Evolutionary conservation across 2,888 invertebrate species (phyloP).

Genomic region (Mactromeris polynyma): DNA sequence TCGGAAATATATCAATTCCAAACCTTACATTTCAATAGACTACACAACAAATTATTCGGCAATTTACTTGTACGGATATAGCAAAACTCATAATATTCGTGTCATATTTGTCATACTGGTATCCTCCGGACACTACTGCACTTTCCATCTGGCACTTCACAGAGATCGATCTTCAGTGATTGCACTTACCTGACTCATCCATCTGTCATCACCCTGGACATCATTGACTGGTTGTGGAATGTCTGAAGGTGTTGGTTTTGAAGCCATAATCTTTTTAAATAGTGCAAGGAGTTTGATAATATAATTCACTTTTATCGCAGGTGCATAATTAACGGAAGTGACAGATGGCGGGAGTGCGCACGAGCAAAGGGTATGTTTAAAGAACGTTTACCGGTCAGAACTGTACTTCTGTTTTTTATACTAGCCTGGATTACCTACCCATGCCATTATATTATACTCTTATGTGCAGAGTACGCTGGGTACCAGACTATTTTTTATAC

Average conservation of each 20-base stretch:
- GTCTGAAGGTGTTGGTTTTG: constrained; percentile 88
- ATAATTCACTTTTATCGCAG: not conserved
- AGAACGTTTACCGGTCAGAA: too few species aligned
- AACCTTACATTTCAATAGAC: too few species aligned
- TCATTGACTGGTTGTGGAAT: constrained; percentile 92
- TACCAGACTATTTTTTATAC: too few species aligned
- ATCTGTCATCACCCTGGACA: constrained; percentile 94
- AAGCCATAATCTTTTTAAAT: constrained; percentile 89
- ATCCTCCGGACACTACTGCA: not conserved
- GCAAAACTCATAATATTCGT: too few species aligned
- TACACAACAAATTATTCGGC: too few species aligned
- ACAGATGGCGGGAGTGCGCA: constrained; percentile 42
- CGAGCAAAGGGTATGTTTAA: not conserved
- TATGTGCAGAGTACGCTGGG: too few species aligned
- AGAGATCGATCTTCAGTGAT: not conserved
- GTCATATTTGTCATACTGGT: not conserved
- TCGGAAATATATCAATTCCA: too few species aligned
- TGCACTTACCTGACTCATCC: constrained; percentile 92
- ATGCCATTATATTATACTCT: too few species aligned
- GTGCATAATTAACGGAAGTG: constrained; percentile 62
- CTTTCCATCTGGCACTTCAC: not conserved
- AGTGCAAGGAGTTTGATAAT: not conserved
- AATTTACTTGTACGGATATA: too few species aligned
- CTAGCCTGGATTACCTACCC: too few species aligned
- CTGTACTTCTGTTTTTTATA: too few species aligned